A percentile compares a stretch with the other conserved stretches of the same genome.
phyloP scores from a whole-genome alignment of 2,797 vertebrate genomes.

The Sardinella longiceps region DNA sequence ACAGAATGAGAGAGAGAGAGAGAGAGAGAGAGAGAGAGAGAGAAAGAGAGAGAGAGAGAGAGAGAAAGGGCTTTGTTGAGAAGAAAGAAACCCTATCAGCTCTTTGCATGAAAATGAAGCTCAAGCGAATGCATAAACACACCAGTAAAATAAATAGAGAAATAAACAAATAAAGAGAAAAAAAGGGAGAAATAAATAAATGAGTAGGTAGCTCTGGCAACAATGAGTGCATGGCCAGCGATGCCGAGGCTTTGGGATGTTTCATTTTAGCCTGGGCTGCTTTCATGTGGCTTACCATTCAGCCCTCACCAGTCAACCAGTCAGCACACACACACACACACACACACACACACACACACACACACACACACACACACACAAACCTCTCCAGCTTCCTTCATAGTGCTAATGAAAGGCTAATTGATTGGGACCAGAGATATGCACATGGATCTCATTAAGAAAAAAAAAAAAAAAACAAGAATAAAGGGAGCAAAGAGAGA shows the following conservation, averaged over 20 bases:
- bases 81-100: no score
- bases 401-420: neutral
- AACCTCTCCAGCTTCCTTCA: neutral
- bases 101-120: neutral
- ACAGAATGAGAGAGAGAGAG: neutral
- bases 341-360: neutral
- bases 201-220: neutral
- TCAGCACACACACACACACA: constrained; percentile 9
- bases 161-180: neutral
- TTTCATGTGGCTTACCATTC: no score
- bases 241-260: neutral
- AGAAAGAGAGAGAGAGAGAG: no score
- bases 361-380: neutral
- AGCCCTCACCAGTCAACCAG: neutral
- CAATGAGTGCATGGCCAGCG: neutral
- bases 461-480: neutral
- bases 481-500: no score
- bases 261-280: no score
- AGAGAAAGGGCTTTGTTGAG: no score
- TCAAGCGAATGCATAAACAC: neutral
- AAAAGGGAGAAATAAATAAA: neutral
- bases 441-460: no score
- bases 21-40: neutral
- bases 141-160: neutral
- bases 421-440: no score